phyloP scores from a whole-genome alignment of 2,888 invertebrate species.

The Heliconius sara region DNA sequence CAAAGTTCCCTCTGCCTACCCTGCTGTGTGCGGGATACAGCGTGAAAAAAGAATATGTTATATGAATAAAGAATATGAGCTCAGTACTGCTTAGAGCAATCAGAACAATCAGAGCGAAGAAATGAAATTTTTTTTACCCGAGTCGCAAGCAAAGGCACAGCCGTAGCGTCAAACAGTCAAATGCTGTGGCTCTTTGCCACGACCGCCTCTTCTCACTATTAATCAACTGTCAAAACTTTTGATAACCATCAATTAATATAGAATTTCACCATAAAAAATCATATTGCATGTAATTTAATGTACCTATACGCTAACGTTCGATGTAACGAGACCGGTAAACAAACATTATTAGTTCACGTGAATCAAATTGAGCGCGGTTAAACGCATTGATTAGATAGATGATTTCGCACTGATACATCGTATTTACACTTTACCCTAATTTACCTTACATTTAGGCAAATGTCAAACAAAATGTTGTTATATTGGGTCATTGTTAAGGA shows the following conservation, averaged over 20 bases:
- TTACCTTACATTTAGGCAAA: neutral
- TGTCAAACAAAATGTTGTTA: neutral
- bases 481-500: neutral
- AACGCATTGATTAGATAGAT: conserved; percentile 32
- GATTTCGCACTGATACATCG: conserved; percentile 22
- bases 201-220: neutral
- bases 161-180: neutral
- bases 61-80: too few species aligned
- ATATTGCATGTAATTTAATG: neutral
- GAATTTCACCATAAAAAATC: neutral
- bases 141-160: neutral
- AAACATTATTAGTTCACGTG: conserved; percentile 32
- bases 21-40: too few species aligned
- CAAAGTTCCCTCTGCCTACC: too few species aligned
- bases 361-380: conserved; percentile 26
- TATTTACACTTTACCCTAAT: conserved; percentile 18
- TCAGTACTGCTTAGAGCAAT: too few species aligned
- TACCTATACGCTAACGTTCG: neutral
- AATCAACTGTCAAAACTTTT: neutral
- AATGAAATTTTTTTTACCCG: neutral
- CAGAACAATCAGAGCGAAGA: neutral
- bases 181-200: neutral
- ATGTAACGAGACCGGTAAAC: conserved; percentile 16
- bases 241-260: neutral
- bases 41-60: too few species aligned